These are phyloP conservation scores for Connochaetes taurinus DNA, from an alignment of 2,113 vertebrate species.

Conservation along the genomic window DNA sequence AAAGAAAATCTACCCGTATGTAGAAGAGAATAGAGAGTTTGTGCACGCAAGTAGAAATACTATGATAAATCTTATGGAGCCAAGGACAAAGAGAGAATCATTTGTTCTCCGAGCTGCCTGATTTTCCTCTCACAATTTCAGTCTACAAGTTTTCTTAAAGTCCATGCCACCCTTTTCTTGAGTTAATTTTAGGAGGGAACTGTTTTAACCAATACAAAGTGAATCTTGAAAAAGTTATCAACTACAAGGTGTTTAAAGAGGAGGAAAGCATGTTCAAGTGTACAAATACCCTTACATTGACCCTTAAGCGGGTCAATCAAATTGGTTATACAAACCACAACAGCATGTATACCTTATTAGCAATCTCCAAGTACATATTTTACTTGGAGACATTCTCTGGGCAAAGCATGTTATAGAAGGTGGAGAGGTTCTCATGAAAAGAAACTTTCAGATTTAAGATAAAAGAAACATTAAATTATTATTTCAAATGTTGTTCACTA, in stretches of 20 bases:
- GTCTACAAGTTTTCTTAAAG: neutral
- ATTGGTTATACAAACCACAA: neutral
- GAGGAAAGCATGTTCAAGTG: neutral
- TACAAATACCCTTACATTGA: neutral
- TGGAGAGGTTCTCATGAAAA: neutral
- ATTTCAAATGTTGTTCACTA: neutral
- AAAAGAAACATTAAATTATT: neutral
- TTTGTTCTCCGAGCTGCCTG: neutral
- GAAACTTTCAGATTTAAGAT: neutral
- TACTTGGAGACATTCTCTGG: neutral
- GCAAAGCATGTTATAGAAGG: neutral
- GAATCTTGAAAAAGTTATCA: neutral
- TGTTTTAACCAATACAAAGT: neutral
- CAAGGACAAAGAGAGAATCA: neutral
- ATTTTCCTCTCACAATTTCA: neutral
- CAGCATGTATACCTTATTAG: neutral
- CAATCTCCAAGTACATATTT: neutral
- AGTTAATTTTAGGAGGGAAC: neutral
- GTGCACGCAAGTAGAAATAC: neutral
- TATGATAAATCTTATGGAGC: neutral
- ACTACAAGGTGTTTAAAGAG: neutral
- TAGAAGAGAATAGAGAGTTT: neutral
- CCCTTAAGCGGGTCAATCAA: neutral
- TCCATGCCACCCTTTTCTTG: neutral
- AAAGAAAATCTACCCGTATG: neutral